phyloP scores from a whole-genome alignment of 2,113 vertebrate genomes.

The Corythaeola cristata region DNA sequence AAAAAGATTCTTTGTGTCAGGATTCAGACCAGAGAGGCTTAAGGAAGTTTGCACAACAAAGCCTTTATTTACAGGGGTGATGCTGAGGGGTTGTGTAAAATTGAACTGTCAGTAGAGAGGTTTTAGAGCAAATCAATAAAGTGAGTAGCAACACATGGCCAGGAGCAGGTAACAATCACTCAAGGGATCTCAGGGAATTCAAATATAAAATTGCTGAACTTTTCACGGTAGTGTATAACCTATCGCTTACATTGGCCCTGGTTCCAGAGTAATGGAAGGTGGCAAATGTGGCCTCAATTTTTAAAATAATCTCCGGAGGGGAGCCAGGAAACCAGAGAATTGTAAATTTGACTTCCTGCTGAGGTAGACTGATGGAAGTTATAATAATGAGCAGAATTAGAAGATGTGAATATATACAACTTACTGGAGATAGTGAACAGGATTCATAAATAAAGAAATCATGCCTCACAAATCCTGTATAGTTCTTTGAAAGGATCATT shows the following conservation, averaged over 20 bases:
- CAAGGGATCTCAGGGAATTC: conserved; percentile 43
- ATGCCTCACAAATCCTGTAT: neutral
- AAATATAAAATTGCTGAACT: conserved; percentile 51
- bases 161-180: conserved; percentile 55
- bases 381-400: conserved; percentile 60
- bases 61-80: conserved; percentile 16
- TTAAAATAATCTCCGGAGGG: conserved; percentile 64
- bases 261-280: conserved; percentile 59
- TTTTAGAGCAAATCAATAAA: conserved; percentile 32
- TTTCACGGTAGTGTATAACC: conserved; percentile 30
- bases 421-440: conserved; percentile 40
- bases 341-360: conserved; percentile 61
- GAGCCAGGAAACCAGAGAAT: conserved; percentile 68
- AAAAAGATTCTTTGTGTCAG: neutral
- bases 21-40: neutral
- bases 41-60: conserved; percentile 14
- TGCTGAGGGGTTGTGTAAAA: neutral
- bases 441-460: conserved; percentile 37
- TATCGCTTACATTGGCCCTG: conserved; percentile 50
- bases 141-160: conserved; percentile 7
- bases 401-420: conserved; percentile 11
- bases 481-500: conserved; percentile 21
- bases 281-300: conserved; percentile 70
- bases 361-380: conserved; percentile 59
- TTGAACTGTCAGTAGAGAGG: neutral